Base-by-base conservation (phyloP, 1,140 invertebrate species). In the Cydia fagiglandana region DNA sequence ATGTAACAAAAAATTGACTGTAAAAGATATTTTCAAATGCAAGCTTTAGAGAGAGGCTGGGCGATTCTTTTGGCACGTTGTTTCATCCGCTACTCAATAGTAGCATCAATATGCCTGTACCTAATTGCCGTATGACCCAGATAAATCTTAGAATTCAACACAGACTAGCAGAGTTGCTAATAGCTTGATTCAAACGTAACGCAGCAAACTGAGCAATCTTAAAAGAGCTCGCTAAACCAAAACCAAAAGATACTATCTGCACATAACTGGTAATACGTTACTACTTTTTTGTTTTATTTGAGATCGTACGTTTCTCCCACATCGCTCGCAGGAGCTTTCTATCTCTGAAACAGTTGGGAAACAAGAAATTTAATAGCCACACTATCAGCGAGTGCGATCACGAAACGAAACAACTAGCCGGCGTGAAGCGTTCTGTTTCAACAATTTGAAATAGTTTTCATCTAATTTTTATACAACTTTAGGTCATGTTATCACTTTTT, bases 321-420 rank as follows among this genome's bases (percentile, higher is more conserved):
- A 61, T 61, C 9, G 17, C 20, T 61, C 20, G 53, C 15, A 17
- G 17, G 20, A 17, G 56, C 56, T 61, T 24, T 61, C 17, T 61
- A 61, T 61, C 20, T 20, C 56, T 61, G n/a, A 56, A 56, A 56
- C 53, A 56, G 56, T 24, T 61, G 17, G 56, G 20, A 61, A 61
- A 61, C 56, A 61, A 61, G 56, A 61, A 61, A 61, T 61, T 61
- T 61, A 61, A 61, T 61, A 61, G 56, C 56, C 56, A 53, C 50
- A 1, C 20, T 61, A 61, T 61, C 56, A 61, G 9, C 20, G 1
- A 56, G 56, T 61, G 9, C 17, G n/a, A 53, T 53, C 20, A 61
- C 56, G 20, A 24, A 61, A 10, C 9, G 56, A 61, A 61, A 61
- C 17, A 61, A 24, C 56, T 61, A 61, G 56, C 3, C 2, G 9